Base-by-base conservation (phyloP, 2,888 invertebrate species). In the Meghimatium bilineatum region DNA sequence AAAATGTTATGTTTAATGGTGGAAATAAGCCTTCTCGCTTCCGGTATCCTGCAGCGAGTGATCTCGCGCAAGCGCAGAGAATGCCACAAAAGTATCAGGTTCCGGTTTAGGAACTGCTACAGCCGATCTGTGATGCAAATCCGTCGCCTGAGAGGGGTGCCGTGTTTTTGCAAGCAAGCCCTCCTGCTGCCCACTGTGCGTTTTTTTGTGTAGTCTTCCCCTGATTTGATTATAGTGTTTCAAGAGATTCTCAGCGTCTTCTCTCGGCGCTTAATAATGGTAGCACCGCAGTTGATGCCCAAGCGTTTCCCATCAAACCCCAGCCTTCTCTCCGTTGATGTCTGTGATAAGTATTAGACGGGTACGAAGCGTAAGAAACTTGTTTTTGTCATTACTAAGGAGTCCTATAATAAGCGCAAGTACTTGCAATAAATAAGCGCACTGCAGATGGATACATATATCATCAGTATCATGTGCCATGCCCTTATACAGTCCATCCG, bases 11-110 rank as follows among this genome's bases (percentile, higher is more conserved):
- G n/a, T n/a, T n/a, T n/a, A 8, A 44, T 8, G 44, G 12, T 44
- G 52, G 6, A 36, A 34, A 26, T 38, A 77, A 34, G 63, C 29
- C 63, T 38, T 66, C 71, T 56, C 56, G 14, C 80, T 84, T 84
- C 84, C 84, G 79, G 75, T 84, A 75, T 75, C 80, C 84, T 32
- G 75, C 80, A 79, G 83, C 32, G 83, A 83, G 63, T 63, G 66
- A 49, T 63, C 26, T 36, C 72, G 63, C 83, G 83, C 83, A 82
- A 56, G 74, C 63, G 69, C 78, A 71, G 83, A 74, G 72, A 74
- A 72, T 67, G 78, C 78, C 78, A 78, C 44, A 78, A 78, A 78
- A 66, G 78, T 63, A 63, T 78, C 63, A 67, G 44, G 66, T 78
- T 78, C 78, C 78, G 78, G 78, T 78, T 66, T 67, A 78, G 78